phyloP scores from a whole-genome alignment of 2,797 vertebrate genomes.

The Phaenicophaeus curvirostris region DNA sequence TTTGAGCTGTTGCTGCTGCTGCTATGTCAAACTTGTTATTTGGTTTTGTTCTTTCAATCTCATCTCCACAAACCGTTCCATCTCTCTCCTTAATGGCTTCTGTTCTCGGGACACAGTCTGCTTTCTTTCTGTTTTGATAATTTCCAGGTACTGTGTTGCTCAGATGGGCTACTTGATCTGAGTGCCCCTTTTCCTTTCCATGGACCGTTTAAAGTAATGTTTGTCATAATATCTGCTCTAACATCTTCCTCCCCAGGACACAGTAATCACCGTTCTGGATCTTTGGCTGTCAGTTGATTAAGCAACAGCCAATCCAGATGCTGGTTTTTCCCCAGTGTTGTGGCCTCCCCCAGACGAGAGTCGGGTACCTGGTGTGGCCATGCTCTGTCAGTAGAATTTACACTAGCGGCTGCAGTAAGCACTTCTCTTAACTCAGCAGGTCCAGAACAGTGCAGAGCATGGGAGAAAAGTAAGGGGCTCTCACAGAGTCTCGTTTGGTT shows the following conservation, averaged over 20 bases:
- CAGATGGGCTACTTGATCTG: background rate
- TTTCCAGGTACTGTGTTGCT: background rate
- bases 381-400: background rate
- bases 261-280: background rate
- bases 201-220: background rate
- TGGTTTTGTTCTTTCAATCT: background rate
- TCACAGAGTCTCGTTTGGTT: background rate
- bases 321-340: background rate
- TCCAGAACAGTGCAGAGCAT: background rate
- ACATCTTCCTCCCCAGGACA: too few species aligned
- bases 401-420: background rate
- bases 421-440: background rate
- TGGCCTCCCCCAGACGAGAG: background rate
- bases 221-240: background rate
- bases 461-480: background rate
- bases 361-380: background rate
- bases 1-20: background rate
- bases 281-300: background rate
- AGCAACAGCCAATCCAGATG: background rate
- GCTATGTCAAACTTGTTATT: background rate
- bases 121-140: background rate
- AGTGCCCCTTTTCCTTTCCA: background rate
- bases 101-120: background rate
- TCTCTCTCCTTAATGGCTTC: background rate
- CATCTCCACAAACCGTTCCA: background rate